phyloP scores from a whole-genome alignment of 1,140 invertebrate genomes.

The Mycetomoellerius zeteki region DNA sequence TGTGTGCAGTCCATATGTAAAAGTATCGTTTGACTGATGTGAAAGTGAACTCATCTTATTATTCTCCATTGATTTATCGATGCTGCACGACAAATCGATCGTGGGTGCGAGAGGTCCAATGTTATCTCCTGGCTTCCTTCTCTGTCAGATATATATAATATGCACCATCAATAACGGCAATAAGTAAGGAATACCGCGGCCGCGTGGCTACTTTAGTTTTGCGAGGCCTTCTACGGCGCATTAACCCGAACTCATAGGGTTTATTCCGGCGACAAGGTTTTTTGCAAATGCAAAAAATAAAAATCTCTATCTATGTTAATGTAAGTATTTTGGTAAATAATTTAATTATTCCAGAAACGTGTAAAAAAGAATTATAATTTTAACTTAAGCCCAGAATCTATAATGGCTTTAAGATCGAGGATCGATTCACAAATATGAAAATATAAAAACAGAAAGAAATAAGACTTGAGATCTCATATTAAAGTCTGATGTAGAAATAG shows the following conservation, averaged over 20 bases:
- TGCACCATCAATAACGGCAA: slow-evolving; percentile 51
- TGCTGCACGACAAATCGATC: slow-evolving; percentile 9
- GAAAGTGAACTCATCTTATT: too few relatives aligned
- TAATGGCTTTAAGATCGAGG: not conserved
- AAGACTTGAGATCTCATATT: not conserved
- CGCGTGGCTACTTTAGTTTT: slow-evolving; percentile 38
- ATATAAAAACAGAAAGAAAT: not conserved
- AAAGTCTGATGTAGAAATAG: not conserved
- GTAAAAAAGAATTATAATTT: not conserved
- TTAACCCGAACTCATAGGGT: slow-evolving; percentile 46
- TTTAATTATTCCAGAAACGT: not conserved
- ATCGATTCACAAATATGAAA: not conserved
- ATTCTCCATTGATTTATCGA: slow-evolving; percentile 40
- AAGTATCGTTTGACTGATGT: too few relatives aligned
- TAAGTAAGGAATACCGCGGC: slow-evolving; percentile 48
- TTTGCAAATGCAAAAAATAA: not conserved
- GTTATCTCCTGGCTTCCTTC: slow-evolving; percentile 40
- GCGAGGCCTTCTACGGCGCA: slow-evolving; percentile 48
- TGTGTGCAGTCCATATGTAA: too few relatives aligned
- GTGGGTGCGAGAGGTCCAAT: slow-evolving; percentile 35
- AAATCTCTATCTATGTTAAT: not conserved
- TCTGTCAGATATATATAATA: slow-evolving; percentile 1
- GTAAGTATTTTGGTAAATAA: not conserved
- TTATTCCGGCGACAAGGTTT: slow-evolving; percentile 54
- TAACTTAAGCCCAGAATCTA: too few relatives aligned